phyloP scores from a whole-genome alignment of 2,888 invertebrate genomes.

The Ophioninae sp. region DNA sequence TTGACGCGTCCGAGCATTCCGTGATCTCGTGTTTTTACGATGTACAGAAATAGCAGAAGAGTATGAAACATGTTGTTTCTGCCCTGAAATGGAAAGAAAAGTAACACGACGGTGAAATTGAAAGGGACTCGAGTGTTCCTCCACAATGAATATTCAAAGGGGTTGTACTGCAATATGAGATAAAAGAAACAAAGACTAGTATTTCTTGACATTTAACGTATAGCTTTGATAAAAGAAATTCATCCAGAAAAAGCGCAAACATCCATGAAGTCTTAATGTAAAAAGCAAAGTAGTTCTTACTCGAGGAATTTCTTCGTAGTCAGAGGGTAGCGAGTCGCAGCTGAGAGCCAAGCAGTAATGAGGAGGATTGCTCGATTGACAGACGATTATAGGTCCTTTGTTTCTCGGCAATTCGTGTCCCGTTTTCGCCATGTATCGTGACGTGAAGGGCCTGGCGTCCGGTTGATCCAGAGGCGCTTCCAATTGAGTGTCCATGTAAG shows the following conservation, averaged over 20 bases:
- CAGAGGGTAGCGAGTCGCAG: conserved; percentile 77
- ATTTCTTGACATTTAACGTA: too few relatives aligned
- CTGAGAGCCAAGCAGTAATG: conserved; percentile 86
- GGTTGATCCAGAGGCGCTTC: conserved; percentile 86
- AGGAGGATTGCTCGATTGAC: conserved; percentile 86
- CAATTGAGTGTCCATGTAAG: conserved; percentile 93
- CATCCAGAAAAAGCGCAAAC: too few relatives aligned
- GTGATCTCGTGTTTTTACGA: conserved; percentile 87
- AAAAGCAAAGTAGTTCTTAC: conserved; percentile 77
- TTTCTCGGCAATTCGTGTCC: conserved; percentile 81
- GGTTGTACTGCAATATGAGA: neutral
- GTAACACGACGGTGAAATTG: too few relatives aligned
- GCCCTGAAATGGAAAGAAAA: conserved; percentile 83
- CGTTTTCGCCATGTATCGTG: conserved; percentile 78
- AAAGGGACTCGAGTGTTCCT: too few relatives aligned
- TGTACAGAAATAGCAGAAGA: conserved; percentile 90
- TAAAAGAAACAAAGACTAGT: neutral
- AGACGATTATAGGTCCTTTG: conserved; percentile 84
- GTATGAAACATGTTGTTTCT: conserved; percentile 95
- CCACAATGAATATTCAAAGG: too few relatives aligned
- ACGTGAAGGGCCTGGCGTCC: conserved; percentile 86
- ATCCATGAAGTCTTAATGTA: neutral
- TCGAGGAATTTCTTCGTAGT: conserved; percentile 87
- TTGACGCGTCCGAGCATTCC: conserved; percentile 90
- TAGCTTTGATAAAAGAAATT: too few relatives aligned